phyloP scores from a whole-genome alignment of 2,888 invertebrate species.

The Drosophila ustulata region DNA sequence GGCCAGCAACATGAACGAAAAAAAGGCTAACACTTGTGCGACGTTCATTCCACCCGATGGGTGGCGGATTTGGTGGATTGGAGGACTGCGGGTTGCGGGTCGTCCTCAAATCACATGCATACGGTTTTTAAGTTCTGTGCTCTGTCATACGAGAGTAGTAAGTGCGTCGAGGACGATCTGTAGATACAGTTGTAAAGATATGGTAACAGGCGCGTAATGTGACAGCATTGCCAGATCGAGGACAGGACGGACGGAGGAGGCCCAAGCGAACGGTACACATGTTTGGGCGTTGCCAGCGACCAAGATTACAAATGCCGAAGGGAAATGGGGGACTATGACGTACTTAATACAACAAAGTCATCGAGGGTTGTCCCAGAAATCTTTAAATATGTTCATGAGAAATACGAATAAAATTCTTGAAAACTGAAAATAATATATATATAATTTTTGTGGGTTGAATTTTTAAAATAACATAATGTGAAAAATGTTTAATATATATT shows the following conservation, averaged over 20 bases:
- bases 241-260: not conserved
- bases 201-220: constrained; percentile 77
- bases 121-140: constrained; percentile 80
- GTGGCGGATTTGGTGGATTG: constrained; percentile 5
- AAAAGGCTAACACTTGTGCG: constrained; percentile 29
- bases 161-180: constrained; percentile 74
- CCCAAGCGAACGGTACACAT: constrained; percentile 64
- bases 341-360: constrained; percentile 4
- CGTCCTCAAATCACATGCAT: constrained; percentile 76
- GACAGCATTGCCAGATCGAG: constrained; percentile 60
- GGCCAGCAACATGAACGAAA: not conserved
- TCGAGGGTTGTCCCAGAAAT: constrained; percentile 32
- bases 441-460: too few species aligned
- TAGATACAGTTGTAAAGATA: constrained; percentile 80
- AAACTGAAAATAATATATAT: too few species aligned
- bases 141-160: constrained; percentile 70
- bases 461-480: too few species aligned
- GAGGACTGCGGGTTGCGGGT: not conserved
- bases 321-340: constrained; percentile 23
- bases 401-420: too few species aligned
- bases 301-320: constrained; percentile 42
- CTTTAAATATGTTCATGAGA: not conserved
- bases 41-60: constrained; percentile 23
- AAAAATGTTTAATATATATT: too few species aligned
- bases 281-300: constrained; percentile 65